phyloP scores from a whole-genome alignment of 2,888 invertebrate species.

The Uloborus plumipes region DNA sequence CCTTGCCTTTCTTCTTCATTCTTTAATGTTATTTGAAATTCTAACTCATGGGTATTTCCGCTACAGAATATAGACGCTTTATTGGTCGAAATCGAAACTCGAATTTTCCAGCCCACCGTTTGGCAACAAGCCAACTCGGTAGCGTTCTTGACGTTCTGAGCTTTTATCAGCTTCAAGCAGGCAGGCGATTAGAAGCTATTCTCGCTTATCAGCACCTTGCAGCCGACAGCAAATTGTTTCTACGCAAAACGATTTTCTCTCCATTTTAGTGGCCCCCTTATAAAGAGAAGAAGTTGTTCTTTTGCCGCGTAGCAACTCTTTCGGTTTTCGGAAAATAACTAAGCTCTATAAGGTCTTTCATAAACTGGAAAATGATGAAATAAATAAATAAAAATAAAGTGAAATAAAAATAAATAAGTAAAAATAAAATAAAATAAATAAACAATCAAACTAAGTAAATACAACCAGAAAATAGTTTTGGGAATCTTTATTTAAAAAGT shows the following conservation, averaged over 20 bases:
- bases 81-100: too few species aligned
- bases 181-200: constrained; percentile 29
- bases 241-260: constrained; percentile 18
- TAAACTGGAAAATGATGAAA: background rate
- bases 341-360: background rate
- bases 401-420: background rate
- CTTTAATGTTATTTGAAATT: too few species aligned
- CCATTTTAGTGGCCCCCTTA: constrained; percentile 4
- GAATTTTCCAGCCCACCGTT: background rate
- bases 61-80: too few species aligned
- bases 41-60: too few species aligned
- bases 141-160: background rate
- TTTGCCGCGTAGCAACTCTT: background rate
- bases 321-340: background rate
- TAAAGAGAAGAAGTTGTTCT: background rate
- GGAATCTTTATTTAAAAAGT: too few species aligned
- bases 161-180: constrained; percentile 45
- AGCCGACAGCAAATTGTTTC: constrained; percentile 33
- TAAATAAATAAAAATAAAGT: too few species aligned
- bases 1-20: too few species aligned
- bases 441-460: background rate
- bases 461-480: background rate
- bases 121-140: constrained; percentile 27
- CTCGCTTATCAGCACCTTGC: constrained; percentile 34
- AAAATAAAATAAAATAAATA: background rate